Evolutionary conservation across 2,113 vertebrate genomes (phyloP).

Genomic region (Pterocles orientalis): DNA sequence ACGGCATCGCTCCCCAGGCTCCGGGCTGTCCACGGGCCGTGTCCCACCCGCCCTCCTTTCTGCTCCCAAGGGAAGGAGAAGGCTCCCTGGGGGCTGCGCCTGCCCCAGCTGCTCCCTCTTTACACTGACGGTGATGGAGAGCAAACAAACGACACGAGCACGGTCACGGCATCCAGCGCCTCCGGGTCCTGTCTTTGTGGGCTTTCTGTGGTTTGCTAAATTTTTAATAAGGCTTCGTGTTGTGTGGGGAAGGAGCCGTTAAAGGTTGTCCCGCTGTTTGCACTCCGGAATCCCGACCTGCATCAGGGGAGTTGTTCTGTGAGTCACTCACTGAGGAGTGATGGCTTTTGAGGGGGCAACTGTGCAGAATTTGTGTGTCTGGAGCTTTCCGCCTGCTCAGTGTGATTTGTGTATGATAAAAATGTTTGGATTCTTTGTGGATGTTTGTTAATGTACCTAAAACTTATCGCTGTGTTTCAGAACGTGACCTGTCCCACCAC

Average conservation of each 20-base stretch:
- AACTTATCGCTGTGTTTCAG: conserved; percentile 55
- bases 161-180: background rate
- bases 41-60: background rate
- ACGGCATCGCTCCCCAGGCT: background rate
- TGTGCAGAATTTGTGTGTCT: background rate
- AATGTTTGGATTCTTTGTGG: background rate
- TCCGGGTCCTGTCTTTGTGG: background rate
- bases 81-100: background rate
- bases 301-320: background rate
- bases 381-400: background rate
- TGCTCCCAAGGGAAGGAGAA: background rate
- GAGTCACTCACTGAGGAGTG: background rate
- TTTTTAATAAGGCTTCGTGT: background rate
- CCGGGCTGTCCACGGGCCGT: fast-evolving
- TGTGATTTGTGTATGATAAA: background rate
- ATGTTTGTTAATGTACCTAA: background rate
- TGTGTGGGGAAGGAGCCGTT: background rate
- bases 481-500: conserved; percentile 88
- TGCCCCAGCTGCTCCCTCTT: background rate
- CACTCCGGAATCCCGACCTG: background rate
- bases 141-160: fast-evolving
- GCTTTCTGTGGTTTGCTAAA: background rate
- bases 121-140: background rate
- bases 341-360: background rate
- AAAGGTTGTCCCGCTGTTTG: background rate